A percentile compares a stretch with the other conserved stretches of the same genome.
These are phyloP conservation scores for Trichoplusia ni DNA, from an alignment of 1,140 invertebrate species.

Conservation along the genomic window DNA sequence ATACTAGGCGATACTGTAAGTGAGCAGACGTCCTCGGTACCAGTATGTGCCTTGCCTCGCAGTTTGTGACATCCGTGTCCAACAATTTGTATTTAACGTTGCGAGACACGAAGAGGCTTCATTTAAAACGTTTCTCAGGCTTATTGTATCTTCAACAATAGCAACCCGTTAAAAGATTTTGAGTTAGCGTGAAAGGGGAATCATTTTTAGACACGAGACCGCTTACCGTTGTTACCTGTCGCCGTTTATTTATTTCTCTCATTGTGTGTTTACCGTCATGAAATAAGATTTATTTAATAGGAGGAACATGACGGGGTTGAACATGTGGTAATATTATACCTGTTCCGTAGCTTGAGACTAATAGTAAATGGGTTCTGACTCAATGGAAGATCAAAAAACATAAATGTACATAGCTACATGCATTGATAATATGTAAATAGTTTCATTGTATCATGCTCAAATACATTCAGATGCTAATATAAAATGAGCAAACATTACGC, in stretches of 20 bases:
- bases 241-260: conserved; percentile 9
- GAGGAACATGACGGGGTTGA: not conserved
- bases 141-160: conserved; percentile 25
- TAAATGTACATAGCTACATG: no score
- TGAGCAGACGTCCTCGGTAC: conserved; percentile 32
- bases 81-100: conserved; percentile 43
- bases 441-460: no score
- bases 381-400: no score
- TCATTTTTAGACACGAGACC: conserved; percentile 33
- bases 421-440: no score
- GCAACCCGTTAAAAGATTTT: conserved; percentile 33
- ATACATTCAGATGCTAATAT: no score
- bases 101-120: conserved; percentile 41
- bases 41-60: conserved; percentile 32
- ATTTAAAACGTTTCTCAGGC: conserved; percentile 38
- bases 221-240: not conserved
- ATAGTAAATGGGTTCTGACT: no score
- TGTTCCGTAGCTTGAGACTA: no score
- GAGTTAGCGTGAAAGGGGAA: conserved; percentile 34
- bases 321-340: no score
- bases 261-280: not conserved
- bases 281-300: not conserved
- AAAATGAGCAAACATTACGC: no score
- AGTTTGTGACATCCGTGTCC: conserved; percentile 43
- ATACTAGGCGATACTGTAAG: not conserved